Percentiles rank a stretch among this genome's conserved stretches.
Conservation (phyloP, 2,797 vertebrate species). For the Lepilemur septentrionalis region DNA sequence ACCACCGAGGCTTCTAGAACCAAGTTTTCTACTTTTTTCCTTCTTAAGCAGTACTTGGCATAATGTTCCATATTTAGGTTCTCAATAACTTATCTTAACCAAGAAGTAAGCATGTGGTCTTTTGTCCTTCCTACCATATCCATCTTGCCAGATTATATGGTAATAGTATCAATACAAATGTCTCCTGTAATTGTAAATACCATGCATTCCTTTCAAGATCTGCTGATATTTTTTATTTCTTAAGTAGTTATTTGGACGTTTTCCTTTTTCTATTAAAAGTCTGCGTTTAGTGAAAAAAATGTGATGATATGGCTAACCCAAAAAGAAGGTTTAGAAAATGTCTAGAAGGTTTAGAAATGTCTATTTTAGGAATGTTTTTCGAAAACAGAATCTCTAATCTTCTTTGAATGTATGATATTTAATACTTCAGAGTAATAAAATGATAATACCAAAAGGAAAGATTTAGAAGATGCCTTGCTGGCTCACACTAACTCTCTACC, state of each 20-base stretch:
- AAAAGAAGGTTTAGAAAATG: not conserved
- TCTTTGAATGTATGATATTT: not conserved
- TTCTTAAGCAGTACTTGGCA: not conserved
- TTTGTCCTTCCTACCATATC: not conserved
- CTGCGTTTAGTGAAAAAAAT: not conserved
- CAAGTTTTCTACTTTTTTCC: not conserved
- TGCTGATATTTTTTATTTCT: not conserved
- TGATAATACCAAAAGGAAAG: not conserved
- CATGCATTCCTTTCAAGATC: constrained; percentile 13
- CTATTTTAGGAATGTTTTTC: constrained; percentile 34
- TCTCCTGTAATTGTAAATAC: not conserved
- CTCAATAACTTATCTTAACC: not conserved
- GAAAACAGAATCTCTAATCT: constrained; percentile 10
- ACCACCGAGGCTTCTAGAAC: not conserved
- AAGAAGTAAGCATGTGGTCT: not conserved
- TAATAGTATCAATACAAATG: not conserved
- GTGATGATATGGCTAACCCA: not conserved
- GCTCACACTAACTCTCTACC: not conserved
- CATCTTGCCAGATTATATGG: not conserved
- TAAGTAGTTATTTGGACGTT: not conserved
- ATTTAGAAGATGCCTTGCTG: not conserved
- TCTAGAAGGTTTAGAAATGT: not conserved
- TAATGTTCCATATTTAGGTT: not conserved
- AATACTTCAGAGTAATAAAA: constrained; percentile 4
- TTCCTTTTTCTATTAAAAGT: constrained; percentile 16